Evolutionary conservation across 2,113 vertebrate species (phyloP).

Genomic region (Turdus rufiventris): DNA sequence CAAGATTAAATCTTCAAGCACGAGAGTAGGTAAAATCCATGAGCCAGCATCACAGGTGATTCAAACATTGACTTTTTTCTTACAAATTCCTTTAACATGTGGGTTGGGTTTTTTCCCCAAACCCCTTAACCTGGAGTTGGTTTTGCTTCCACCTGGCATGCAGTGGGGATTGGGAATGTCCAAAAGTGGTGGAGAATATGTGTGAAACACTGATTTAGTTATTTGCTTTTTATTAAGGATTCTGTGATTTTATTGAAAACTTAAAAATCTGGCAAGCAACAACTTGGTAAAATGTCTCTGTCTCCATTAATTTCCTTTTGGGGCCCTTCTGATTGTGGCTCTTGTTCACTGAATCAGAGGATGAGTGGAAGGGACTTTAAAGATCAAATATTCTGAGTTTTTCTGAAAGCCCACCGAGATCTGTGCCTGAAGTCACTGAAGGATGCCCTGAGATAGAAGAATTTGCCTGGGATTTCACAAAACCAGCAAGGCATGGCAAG

Average conservation of each 20-base stretch:
- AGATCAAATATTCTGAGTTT: background rate
- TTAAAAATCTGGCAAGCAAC: background rate
- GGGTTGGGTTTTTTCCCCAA: fast-evolving
- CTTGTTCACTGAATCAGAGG: background rate
- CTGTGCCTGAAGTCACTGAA: background rate
- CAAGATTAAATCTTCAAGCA: background rate
- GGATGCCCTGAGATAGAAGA: no score
- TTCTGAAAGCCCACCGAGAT: background rate
- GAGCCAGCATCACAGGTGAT: background rate
- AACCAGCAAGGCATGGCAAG: background rate
- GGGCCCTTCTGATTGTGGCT: background rate
- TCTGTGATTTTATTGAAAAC: background rate
- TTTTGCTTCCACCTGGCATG: background rate
- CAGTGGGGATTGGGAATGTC: background rate
- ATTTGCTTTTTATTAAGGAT: background rate
- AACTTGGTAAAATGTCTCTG: background rate
- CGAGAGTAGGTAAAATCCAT: fast-evolving
- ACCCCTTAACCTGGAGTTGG: background rate
- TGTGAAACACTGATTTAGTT: background rate
- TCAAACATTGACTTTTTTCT: background rate
- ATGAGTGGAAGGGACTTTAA: background rate
- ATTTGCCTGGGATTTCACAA: background rate
- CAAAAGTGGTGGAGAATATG: background rate
- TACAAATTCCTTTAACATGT: background rate
- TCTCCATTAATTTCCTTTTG: background rate